Evolutionary conservation across 2,797 vertebrate genomes (phyloP).

Genomic region (Manis javanica): DNA sequence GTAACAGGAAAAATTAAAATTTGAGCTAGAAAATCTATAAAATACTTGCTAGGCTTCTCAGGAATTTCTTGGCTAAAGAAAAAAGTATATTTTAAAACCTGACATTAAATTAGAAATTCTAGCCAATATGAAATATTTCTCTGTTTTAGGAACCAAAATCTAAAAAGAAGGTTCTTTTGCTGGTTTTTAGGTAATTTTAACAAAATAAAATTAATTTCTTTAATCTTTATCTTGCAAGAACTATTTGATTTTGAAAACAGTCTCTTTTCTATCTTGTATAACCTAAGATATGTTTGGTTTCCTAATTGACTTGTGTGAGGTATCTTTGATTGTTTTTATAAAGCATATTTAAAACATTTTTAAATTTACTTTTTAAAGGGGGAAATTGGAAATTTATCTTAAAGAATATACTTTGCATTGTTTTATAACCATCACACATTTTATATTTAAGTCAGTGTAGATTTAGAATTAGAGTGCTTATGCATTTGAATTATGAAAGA

Average conservation of each 20-base stretch:
- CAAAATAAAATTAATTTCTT: neutral
- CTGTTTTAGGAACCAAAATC: neutral
- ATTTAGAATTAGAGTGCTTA: slow-evolving; percentile 43
- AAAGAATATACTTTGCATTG: slow-evolving; percentile 27
- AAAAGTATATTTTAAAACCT: neutral
- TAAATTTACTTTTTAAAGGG: slow-evolving; percentile 26
- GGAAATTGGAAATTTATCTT: neutral
- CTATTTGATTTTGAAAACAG: slow-evolving; percentile 12
- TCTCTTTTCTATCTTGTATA: neutral
- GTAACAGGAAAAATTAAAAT: neutral
- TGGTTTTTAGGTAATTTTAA: neutral
- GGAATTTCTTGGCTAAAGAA: slow-evolving; percentile 35
- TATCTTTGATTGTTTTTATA: slow-evolving; percentile 44
- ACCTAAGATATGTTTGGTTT: neutral
- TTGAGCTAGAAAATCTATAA: neutral
- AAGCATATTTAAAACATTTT: slow-evolving; percentile 13
- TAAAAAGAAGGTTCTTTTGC: neutral
- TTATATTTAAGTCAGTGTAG: slow-evolving; percentile 32
- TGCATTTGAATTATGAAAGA: slow-evolving; percentile 57
- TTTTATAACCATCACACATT: slow-evolving; percentile 27
- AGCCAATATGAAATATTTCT: slow-evolving; percentile 20
- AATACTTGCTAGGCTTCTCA: neutral
- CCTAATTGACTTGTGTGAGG: neutral
- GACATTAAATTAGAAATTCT: slow-evolving; percentile 32
- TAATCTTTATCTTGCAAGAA: slow-evolving; percentile 6